These are phyloP conservation scores for Pseudomyrmex flavicornis DNA, from an alignment of 1,140 invertebrate genomes.

Conservation along the genomic window DNA sequence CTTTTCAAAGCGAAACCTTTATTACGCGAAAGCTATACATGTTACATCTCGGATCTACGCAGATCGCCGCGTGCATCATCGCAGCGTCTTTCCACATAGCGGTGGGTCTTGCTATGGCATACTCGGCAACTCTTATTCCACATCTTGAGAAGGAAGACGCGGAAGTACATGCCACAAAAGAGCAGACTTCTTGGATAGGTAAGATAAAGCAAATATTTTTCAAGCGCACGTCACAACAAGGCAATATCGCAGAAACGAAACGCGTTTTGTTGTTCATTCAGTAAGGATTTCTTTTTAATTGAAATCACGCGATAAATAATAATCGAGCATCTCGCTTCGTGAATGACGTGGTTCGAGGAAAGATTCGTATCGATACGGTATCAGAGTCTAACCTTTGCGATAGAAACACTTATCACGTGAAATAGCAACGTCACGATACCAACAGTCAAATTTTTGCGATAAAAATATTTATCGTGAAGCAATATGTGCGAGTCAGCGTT, in stretches of 20 bases:
- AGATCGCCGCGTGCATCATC: conserved; percentile 86
- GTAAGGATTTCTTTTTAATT: too few species aligned
- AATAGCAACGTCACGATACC: background rate
- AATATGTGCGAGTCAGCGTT: background rate
- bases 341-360: background rate
- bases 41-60: conserved; percentile 5
- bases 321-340: background rate
- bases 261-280: too few species aligned
- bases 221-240: background rate
- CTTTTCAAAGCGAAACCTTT: background rate
- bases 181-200: conserved; percentile 86
- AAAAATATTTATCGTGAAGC: too few species aligned
- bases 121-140: conserved; percentile 86
- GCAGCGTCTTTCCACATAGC: conserved; percentile 86
- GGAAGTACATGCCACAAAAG: conserved; percentile 80
- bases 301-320: background rate
- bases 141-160: conserved; percentile 82
- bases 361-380: background rate
- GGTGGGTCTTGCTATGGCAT: conserved; percentile 86
- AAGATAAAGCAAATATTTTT: conserved; percentile 38
- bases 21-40: conserved; percentile 6
- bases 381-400: background rate
- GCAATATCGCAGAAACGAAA: background rate
- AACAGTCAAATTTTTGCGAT: background rate
- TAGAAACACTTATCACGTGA: background rate